phyloP scores from a whole-genome alignment of 2,113 vertebrate genomes.

The Mohoua ochrocephala region DNA sequence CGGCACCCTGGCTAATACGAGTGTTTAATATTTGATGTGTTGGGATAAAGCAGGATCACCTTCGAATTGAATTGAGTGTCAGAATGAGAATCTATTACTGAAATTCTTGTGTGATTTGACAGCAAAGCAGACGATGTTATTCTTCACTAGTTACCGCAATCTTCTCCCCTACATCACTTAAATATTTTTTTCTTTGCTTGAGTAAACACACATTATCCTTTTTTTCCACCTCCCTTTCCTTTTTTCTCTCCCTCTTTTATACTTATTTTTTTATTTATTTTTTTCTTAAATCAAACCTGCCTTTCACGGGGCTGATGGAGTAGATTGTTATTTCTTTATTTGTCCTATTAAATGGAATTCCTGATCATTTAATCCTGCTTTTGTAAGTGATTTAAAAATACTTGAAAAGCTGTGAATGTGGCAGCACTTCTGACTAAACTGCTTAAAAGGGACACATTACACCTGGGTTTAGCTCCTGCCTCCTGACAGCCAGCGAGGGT shows the following conservation, averaged over 20 bases:
- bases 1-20: slow-evolving; percentile 98
- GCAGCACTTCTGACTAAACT: slow-evolving; percentile 61
- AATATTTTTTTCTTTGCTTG: slow-evolving; percentile 97
- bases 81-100: slow-evolving; percentile 99
- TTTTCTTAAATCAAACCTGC: slow-evolving; percentile 67
- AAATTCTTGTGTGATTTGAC: slow-evolving; percentile 95
- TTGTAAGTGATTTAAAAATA: slow-evolving; percentile 85
- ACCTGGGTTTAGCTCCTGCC: neutral
- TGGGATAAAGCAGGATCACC: slow-evolving; percentile 99
- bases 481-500: neutral
- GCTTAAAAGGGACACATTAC: slow-evolving; percentile 27
- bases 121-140: slow-evolving; percentile 91
- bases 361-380: slow-evolving; percentile 82
- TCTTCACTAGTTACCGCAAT: slow-evolving; percentile 89
- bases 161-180: slow-evolving; percentile 89
- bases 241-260: slow-evolving; percentile 66
- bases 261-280: slow-evolving; percentile 47
- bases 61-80: slow-evolving; percentile 99
- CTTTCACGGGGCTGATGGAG: slow-evolving; percentile 74
- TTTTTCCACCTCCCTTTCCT: slow-evolving; percentile 70
- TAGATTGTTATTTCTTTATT: slow-evolving; percentile 87
- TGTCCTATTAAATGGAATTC: slow-evolving; percentile 85
- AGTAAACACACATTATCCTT: slow-evolving; percentile 94
- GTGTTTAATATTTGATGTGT: slow-evolving; percentile 99
- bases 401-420: slow-evolving; percentile 71